Conservation (phyloP, 2,797 vertebrate species). For the Amblyraja radiata region DNA sequence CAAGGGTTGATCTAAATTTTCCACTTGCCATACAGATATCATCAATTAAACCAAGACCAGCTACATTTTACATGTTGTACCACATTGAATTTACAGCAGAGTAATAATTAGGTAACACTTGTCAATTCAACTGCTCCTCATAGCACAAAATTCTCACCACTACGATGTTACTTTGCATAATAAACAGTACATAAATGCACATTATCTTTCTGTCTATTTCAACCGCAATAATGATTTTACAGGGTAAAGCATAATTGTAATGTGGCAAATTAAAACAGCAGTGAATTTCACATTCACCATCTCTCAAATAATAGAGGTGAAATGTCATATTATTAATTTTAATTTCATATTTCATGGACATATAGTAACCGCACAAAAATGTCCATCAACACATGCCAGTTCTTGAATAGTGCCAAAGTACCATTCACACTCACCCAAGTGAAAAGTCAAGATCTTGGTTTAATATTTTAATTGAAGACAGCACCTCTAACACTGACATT, state of each 20-base stretch:
- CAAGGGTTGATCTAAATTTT: not conserved
- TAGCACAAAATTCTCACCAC: not conserved
- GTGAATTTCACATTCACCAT: not conserved
- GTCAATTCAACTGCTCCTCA: not conserved
- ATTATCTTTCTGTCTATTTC: not conserved
- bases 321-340: not conserved
- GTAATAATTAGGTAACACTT: not conserved
- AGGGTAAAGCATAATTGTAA: not conserved
- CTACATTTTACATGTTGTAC: not conserved
- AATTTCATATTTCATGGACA: not conserved
- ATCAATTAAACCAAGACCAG: not conserved
- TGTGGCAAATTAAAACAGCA: not conserved
- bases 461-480: not conserved
- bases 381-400: too few relatives aligned
- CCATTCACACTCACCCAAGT: not conserved
- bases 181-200: too few relatives aligned
- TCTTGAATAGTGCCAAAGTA: not conserved
- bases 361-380: not conserved
- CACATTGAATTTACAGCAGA: not conserved
- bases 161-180: not conserved
- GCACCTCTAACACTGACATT: not conserved
- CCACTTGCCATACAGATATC: not conserved
- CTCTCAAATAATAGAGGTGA: not conserved
- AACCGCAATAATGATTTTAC: too few relatives aligned
- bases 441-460: not conserved